A percentile compares a stretch with the other conserved stretches of the same genome.
Evolutionary conservation across 1,140 invertebrate species (phyloP).

Genomic region (Drosophila carrolli): DNA sequence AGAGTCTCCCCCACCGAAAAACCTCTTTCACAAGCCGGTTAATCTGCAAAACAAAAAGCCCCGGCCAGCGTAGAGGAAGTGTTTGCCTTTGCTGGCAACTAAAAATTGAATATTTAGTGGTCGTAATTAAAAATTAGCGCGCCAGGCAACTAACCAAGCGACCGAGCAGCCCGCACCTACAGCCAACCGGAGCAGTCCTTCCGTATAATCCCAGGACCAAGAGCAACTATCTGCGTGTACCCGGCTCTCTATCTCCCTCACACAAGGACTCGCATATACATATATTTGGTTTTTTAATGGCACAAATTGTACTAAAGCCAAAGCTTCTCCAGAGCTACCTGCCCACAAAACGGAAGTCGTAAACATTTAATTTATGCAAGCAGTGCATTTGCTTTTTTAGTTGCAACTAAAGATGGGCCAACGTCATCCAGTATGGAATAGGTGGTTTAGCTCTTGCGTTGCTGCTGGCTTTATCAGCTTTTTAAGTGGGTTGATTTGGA

Average conservation of each 20-base stretch:
- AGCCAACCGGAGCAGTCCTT: constrained; percentile 33
- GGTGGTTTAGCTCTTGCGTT: constrained; percentile 6
- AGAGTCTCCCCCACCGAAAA: constrained; percentile 16
- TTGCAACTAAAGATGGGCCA: constrained; percentile 64
- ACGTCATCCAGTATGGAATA: constrained; percentile 13
- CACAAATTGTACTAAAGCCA: constrained; percentile 52
- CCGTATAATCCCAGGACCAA: constrained; percentile 55
- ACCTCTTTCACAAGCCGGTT: constrained; percentile 23
- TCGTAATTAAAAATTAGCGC: constrained; percentile 82
- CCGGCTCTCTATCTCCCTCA: background rate
- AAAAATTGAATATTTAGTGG: constrained; percentile 83
- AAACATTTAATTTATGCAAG: constrained; percentile 81
- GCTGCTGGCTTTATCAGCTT: constrained; percentile 19
- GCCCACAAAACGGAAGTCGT: constrained; percentile 69
- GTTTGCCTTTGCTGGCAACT: constrained; percentile 67
- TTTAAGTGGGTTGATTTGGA: constrained; percentile 7
- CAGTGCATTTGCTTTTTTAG: constrained; percentile 78
- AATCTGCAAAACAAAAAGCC: constrained; percentile 67
- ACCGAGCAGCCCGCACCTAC: constrained; percentile 26
- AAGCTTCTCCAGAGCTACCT: constrained; percentile 36
- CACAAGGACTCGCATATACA: constrained; percentile 36
- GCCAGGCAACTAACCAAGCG: constrained; percentile 47
- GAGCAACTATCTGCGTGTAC: constrained; percentile 42
- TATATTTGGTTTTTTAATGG: constrained; percentile 77
- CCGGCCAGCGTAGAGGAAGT: constrained; percentile 54